Evolutionary conservation across 2,888 invertebrate genomes (phyloP).

Genomic region (Parapristionchus giblindavisi): DNA sequence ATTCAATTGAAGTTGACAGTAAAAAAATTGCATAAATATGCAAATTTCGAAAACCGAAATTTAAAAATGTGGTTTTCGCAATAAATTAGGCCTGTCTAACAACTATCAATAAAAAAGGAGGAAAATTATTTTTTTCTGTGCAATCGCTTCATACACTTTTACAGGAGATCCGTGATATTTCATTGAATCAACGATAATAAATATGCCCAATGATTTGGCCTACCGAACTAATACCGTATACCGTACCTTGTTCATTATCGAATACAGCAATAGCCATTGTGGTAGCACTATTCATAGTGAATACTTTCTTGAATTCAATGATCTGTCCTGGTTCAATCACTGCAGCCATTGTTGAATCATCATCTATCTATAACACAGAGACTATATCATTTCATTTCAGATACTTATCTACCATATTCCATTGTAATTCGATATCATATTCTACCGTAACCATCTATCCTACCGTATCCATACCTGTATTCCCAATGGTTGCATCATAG

Average conservation of each 20-base stretch:
- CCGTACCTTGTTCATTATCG: conserved; percentile 26
- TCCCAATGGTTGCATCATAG: background rate
- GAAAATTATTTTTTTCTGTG: no score
- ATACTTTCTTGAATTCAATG: conserved; percentile 20
- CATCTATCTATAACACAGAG: conserved; percentile 4
- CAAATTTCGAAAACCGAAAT: no score
- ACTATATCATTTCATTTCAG: background rate
- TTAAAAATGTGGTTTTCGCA: no score
- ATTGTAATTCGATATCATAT: background rate
- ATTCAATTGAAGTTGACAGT: no score
- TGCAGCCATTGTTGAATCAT: background rate
- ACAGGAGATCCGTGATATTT: background rate
- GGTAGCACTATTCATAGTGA: conserved; percentile 18
- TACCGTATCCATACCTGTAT: conserved; percentile 1
- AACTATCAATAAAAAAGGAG: no score
- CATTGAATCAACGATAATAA: background rate
- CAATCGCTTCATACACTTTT: no score
- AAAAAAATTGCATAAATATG: no score
- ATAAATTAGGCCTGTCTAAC: no score
- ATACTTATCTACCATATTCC: no score
- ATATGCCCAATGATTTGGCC: background rate
- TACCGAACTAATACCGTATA: background rate
- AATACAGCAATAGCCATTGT: conserved; percentile 12
- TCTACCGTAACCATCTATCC: background rate
- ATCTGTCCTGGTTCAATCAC: background rate